These are phyloP conservation scores for Netelia fuscicornis DNA, from an alignment of 2,888 invertebrate species.

Conservation along the genomic window DNA sequence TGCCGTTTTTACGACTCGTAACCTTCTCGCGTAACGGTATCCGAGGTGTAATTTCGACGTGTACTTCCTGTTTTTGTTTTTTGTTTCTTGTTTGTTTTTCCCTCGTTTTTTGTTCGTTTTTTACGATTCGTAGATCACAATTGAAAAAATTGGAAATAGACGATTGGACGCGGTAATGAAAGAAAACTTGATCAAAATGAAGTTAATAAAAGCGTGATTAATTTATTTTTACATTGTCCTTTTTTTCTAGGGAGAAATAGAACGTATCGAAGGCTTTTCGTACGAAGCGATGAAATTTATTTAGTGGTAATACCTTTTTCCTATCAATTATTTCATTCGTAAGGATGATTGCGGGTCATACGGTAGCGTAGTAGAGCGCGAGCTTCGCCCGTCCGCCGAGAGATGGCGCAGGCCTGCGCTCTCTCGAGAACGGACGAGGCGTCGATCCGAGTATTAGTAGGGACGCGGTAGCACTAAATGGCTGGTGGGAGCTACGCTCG, in stretches of 20 bases:
- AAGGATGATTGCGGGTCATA: neutral
- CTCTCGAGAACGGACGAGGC: neutral
- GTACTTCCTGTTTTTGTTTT: neutral
- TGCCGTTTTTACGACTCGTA: conserved; percentile 33
- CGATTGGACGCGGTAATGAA: neutral
- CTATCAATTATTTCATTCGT: neutral
- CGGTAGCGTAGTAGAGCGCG: neutral
- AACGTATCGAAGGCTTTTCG: neutral
- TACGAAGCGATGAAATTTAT: conserved; percentile 10
- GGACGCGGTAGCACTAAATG: neutral
- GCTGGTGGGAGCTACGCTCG: conserved; percentile 16
- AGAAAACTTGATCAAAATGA: neutral
- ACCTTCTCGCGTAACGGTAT: neutral
- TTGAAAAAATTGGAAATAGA: conserved; percentile 30
- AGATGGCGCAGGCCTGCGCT: conserved; percentile 60
- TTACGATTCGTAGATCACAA: conserved; percentile 8
- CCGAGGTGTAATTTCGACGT: neutral
- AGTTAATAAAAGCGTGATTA: conserved; percentile 23
- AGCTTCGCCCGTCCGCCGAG: conserved; percentile 20
- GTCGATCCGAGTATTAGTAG: neutral
- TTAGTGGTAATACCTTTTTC: conserved; percentile 5
- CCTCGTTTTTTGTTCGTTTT: neutral
- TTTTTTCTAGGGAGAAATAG: conserved; percentile 1
- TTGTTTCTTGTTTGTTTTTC: too few relatives aligned
- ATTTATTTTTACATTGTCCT: neutral